Evolutionary conservation across 1,140 invertebrate genomes (phyloP), one percentile per base, ranked within the genome.

Genomic region (Drosophila lowei): DNA sequence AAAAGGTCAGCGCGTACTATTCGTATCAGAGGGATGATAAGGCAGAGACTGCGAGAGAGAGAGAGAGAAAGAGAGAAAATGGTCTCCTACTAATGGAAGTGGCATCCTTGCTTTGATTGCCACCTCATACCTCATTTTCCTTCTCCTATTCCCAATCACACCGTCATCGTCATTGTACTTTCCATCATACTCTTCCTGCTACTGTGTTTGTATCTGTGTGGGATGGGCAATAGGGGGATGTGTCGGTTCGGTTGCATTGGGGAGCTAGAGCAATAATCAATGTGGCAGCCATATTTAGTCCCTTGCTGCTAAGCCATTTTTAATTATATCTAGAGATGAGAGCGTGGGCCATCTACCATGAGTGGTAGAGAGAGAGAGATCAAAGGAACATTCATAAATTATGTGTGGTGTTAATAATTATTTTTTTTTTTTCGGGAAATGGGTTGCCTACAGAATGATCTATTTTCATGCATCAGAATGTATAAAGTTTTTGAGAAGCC

Each of bases 51-150:
- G 50, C 6, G 3, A 23, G 9, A 53, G 49, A 11, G 23, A 16
- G 11, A 47, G 8, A 6, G 15, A 5, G 34, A 23, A 15, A 54
- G 53, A 49, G 38, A n/a, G 48, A 52, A 48, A 38, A 49, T 56
- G 66, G 49, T 68, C 11, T 70, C 50, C 64, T 21, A 53, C 61
- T 74, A 74, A 74, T 74, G 72, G 72, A 74, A 74, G 71, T 74
- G 72, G 53, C 30, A 52, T 72, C 70, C 71, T 73, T 75, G 72
- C 72, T 75, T 75, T 75, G 72, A 75, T 73, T 73, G 71, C 70
- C 50, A 67, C 60, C 53, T 43, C 28, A 9, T 15, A 34, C 18
- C 23, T 43, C 28, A 44, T 34, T 34, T 47, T 44, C 46, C 47
- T 42, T 63, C 52, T 25, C 41, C 68, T 61, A 62, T 72, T 56